phyloP scores from a whole-genome alignment of 2,113 vertebrate species.

The Sigmodon hispidus region DNA sequence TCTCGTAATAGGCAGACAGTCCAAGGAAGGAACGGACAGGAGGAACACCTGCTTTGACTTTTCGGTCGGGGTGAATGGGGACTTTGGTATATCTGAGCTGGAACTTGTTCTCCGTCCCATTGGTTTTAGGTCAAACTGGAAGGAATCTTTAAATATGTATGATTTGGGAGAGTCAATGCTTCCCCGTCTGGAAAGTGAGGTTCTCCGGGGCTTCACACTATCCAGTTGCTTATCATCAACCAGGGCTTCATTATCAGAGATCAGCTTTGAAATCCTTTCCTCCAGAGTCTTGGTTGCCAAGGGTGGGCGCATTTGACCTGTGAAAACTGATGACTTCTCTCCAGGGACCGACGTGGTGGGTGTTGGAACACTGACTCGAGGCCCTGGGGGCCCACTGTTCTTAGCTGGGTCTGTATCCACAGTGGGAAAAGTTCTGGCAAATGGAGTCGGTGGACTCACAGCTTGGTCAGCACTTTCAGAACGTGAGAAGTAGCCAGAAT shows the following conservation, averaged over 20 bases:
- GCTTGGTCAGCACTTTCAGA: slow-evolving; percentile 98
- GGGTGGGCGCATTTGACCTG: slow-evolving; percentile 93
- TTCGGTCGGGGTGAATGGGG: slow-evolving; percentile 97
- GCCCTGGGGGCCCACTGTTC: slow-evolving; percentile 75
- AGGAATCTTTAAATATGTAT: slow-evolving; percentile 99
- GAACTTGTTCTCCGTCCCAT: slow-evolving; percentile 96
- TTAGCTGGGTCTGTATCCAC: slow-evolving; percentile 90
- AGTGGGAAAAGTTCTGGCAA: slow-evolving; percentile 89
- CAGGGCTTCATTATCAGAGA: slow-evolving; percentile 98
- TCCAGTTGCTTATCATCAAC: slow-evolving; percentile 98
- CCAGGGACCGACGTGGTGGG: slow-evolving; percentile 87
- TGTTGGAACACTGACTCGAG: slow-evolving; percentile 80
- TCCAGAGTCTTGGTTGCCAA: slow-evolving; percentile 95
- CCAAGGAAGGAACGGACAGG: slow-evolving; percentile 96
- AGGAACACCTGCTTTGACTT: slow-evolving; percentile 98
- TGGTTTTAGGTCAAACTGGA: slow-evolving; percentile 98
- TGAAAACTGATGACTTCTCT: slow-evolving; percentile 85
- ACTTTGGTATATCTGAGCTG: slow-evolving; percentile 98
- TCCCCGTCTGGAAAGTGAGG: slow-evolving; percentile 96
- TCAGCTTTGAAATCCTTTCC: slow-evolving; percentile 97
- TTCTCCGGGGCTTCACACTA: slow-evolving; percentile 98
- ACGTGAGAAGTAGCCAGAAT: slow-evolving; percentile 98
- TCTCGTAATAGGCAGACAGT: slow-evolving; percentile 98
- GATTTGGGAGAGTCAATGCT: slow-evolving; percentile 99
- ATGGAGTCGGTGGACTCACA: slow-evolving; percentile 94